A percentile compares a stretch with the other conserved stretches of the same genome.
These are phyloP conservation scores for Daktulosphaira vitifoliae DNA, from an alignment of 1,140 invertebrate species.

Conservation along the genomic window DNA sequence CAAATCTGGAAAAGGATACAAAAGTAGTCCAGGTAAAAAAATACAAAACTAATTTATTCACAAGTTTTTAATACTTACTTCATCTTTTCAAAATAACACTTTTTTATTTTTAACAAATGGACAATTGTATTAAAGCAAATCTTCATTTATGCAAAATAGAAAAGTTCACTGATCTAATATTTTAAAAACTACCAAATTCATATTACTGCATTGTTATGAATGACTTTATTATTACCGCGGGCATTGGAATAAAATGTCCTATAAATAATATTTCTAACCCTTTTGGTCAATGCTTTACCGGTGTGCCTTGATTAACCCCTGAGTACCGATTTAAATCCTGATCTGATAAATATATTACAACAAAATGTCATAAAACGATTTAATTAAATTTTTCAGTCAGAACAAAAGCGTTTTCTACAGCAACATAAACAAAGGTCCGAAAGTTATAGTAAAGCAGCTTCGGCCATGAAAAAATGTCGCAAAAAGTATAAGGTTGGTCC, in stretches of 20 bases:
- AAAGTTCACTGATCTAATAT: no score
- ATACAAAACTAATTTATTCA: no score
- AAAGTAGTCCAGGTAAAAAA: slow-evolving; percentile 79
- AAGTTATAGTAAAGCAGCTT: slow-evolving; percentile 77
- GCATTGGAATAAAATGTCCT: neutral
- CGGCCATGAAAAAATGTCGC: slow-evolving; percentile 78
- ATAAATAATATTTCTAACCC: slow-evolving; percentile 15
- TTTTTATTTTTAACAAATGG: slow-evolving; percentile 2
- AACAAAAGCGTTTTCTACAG: slow-evolving; percentile 82
- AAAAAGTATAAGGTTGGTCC: slow-evolving; percentile 67
- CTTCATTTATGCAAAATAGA: neutral
- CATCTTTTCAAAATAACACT: no score
- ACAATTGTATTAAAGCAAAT: neutral
- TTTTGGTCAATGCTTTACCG: neutral
- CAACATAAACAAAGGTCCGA: slow-evolving; percentile 80
- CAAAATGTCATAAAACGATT: neutral
- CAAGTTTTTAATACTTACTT: no score
- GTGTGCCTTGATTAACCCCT: slow-evolving; percentile 15
- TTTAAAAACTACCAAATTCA: no score
- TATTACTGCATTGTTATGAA: no score
- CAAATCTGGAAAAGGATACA: slow-evolving; percentile 85
- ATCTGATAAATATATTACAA: slow-evolving; percentile 3
- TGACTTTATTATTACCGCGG: no score
- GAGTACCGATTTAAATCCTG: neutral
- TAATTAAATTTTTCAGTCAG: slow-evolving; percentile 55